Evolutionary conservation across 1,140 invertebrate species (phyloP).

Genomic region (Lineus longissimus): DNA sequence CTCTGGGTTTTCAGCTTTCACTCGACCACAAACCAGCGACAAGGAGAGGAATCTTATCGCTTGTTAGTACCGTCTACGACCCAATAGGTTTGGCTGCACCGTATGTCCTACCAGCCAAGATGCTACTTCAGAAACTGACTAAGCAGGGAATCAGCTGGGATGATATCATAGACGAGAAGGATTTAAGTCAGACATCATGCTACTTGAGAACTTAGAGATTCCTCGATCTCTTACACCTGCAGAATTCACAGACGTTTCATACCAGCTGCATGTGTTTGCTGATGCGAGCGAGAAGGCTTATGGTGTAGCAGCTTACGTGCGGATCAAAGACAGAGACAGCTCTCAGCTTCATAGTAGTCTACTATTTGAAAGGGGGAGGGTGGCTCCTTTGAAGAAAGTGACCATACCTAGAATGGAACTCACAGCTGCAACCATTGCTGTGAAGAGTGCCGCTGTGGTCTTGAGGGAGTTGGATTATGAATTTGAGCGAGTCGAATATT

Average conservation of each 20-base stretch:
- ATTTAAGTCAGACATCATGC: neutral
- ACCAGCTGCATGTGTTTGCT: constrained; percentile 7
- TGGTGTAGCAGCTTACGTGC: constrained; percentile 4
- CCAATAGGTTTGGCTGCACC: constrained; percentile 29
- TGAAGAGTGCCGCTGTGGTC: neutral
- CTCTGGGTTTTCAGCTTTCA: neutral
- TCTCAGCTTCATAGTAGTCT: neutral
- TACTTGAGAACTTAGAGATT: neutral
- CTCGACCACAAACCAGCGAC: neutral
- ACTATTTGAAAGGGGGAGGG: neutral
- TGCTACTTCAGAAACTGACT: constrained; percentile 21
- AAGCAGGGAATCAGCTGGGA: constrained; percentile 17
- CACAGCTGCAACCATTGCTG: constrained; percentile 4
- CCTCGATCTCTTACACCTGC: constrained; percentile 5
- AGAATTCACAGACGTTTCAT: neutral
- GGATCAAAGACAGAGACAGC: neutral
- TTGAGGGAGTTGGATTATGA: neutral
- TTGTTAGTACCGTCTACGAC: constrained; percentile 26
- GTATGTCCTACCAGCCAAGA: constrained; percentile 15
- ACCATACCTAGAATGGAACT: constrained; percentile 11
- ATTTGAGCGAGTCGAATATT: neutral
- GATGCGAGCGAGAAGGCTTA: constrained; percentile 8
- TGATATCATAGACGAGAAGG: constrained; percentile 10
- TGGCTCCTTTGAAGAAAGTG: constrained; percentile 2
- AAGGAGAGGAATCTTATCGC: constrained; percentile 18